Base-by-base conservation (phyloP, 2,888 invertebrate species). In the Apodemia zela region DNA sequence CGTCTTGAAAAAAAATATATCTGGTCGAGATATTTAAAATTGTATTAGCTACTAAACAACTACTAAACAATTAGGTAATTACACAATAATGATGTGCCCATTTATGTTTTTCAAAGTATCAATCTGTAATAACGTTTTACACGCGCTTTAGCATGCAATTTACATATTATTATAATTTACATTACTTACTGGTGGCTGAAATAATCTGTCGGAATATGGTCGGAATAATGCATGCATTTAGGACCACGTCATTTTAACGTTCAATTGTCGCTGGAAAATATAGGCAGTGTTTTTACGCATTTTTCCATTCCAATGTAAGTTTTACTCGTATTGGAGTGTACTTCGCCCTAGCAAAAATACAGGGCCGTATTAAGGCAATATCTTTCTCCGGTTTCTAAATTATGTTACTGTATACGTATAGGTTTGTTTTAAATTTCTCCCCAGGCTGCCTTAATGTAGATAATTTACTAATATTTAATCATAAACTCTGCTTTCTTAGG, bases 301-400 rank as follows among this genome's bases (percentile, higher is more conserved):
- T 70, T 69, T 66, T 67, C 63, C 68, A 61, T 69, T 69, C 66
- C 71, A 69, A 68, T 72, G 71, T 67, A 68, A 70, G 67, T 66
- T 66, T 68, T 67, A 68, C 67, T 63, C 65, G 67, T 67, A 66
- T 67, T 68, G 69, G 66, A 71, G 68, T 67, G 65, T 65, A 65
- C 69, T 66, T 63, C 63, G 64, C 59, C 63, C 59, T 61, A 61
- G 66, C 60, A 62, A 51, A 51, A 51, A 18, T 51, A 21, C 51
- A 51, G 51, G 13, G 13, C 3, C 13, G 51, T 18, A 51, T 51
- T 51, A 15, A 6, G 13, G 18, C 2, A 18, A 21, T 25, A 21
- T 51, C 11, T 10, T 21, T 13, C 11, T 18, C 7, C 42, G 15
- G 13, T 38, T 38, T 42, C 5, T 42, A 1, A 42, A 42, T 42